Percentiles rank a stretch among this genome's conserved stretches.
Evolutionary conservation across 1,140 invertebrate genomes (phyloP).

Genomic region (Plutomurus gul): DNA sequence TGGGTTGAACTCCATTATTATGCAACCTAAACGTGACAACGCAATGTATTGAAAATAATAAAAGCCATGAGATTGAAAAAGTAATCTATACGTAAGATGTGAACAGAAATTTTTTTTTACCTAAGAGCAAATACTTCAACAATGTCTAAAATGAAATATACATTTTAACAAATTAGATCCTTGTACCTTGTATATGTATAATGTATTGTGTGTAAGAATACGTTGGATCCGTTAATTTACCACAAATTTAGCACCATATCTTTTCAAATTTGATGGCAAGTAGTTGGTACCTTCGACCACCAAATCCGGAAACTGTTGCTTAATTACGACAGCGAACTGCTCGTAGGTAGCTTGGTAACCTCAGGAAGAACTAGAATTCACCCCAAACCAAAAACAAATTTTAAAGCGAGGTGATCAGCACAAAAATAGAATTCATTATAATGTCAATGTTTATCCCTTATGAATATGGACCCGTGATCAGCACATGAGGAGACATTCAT

Average conservation of each 20-base stretch:
- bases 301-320: background rate
- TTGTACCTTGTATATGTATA: too few species aligned
- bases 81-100: too few species aligned
- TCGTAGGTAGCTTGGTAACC: background rate
- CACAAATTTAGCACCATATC: background rate
- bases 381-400: background rate
- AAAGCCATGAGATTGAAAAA: too few species aligned
- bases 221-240: too few species aligned
- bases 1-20: background rate
- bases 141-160: background rate
- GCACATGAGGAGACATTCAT: too few species aligned
- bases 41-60: too few species aligned
- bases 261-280: background rate
- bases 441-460: too few species aligned
- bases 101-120: background rate
- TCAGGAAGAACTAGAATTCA: background rate
- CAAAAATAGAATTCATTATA: too few species aligned
- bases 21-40: background rate
- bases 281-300: background rate
- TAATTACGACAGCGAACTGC: background rate
- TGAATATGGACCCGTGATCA: too few species aligned
- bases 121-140: background rate
- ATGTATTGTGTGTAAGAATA: too few species aligned
- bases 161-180: too few species aligned
- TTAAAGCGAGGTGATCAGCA: too few species aligned